Base-by-base conservation (phyloP, 2,888 invertebrate genomes). In the Cheiracanthium punctorium region DNA sequence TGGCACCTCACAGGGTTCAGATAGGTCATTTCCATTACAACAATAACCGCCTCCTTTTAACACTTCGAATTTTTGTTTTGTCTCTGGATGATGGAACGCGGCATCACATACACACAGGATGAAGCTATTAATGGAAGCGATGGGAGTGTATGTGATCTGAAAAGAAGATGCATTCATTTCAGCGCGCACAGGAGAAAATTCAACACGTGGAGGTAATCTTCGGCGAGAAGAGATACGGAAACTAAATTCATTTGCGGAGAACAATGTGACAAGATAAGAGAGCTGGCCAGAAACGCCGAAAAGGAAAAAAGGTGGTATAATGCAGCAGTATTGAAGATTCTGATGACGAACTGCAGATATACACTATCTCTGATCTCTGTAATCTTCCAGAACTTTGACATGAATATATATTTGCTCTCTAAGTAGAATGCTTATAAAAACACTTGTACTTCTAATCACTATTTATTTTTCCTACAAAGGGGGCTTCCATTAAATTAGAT, bases 21-120 rank as follows among this genome's bases (percentile, higher is more conserved):
- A 24, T n/a, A 58, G 84, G 84, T 84, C 69, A 84, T 79, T 84
- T 84, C 79, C 74, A 84, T 84, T 84, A 84, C 64, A 73, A 14
- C 24, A 32, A 41, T 43, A 32, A 73, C 79, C 84, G 84, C 84
- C 84, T 79, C 84, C 84, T 84, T 84, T 84, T 84, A 84, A 37
- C 84, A 84, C 84, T 52, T 84, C 84, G 14, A 37, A 69, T 75
- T n/a, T n/a, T 75, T 82, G 69, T 37, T 82, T 81, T 75, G 37
- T 52, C n/a, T 67, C 72, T 32, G 33, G 32, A 32, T 79, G 73
- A 79, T 79, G 69, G 70, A 79, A 65, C 32, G 73, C 33, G 17
- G 37, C 20, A 24, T 30, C 67, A 24, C 30, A 64, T 32, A 28
- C 67, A 24, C 30, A 64, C 29, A 28, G 30, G 58, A 72, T 80